Evolutionary conservation across 2,888 invertebrate genomes (phyloP).

Genomic region (Eurytoma californica): DNA sequence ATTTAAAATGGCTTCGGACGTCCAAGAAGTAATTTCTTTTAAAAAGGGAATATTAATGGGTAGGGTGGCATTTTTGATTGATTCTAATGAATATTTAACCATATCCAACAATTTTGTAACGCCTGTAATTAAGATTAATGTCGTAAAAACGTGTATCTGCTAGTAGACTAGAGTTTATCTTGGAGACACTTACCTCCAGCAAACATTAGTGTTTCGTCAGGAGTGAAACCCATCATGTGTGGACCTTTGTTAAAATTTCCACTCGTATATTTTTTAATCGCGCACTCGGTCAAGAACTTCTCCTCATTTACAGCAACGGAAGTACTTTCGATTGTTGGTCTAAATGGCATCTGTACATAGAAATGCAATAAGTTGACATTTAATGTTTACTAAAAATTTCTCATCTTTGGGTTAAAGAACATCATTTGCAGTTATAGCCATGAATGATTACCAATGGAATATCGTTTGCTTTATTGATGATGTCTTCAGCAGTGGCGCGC

Average conservation of each 20-base stretch:
- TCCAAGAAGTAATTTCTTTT: neutral
- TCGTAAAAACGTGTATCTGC: no score
- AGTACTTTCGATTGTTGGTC: slow-evolving; percentile 76
- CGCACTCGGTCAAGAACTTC: slow-evolving; percentile 75
- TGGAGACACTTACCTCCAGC: neutral
- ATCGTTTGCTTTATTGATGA: slow-evolving; percentile 39
- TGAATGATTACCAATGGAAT: slow-evolving; percentile 11
- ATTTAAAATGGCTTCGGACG: neutral
- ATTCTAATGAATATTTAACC: neutral
- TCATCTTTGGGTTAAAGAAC: no score
- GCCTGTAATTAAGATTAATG: neutral
- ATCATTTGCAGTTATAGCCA: no score
- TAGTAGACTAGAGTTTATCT: no score
- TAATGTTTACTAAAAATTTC: neutral
- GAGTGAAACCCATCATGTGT: slow-evolving; percentile 76
- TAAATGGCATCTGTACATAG: slow-evolving; percentile 66
- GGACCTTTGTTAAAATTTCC: slow-evolving; percentile 77
- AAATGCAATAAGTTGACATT: slow-evolving; percentile 11
- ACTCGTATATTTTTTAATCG: slow-evolving; percentile 72
- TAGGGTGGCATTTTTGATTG: neutral
- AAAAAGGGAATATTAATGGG: neutral
- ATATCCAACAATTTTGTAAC: no score
- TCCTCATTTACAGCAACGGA: slow-evolving; percentile 72
- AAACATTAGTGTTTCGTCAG: slow-evolving; percentile 48
- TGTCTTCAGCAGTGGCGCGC: slow-evolving; percentile 52